Evolutionary conservation across 2,113 vertebrate species (phyloP).

Genomic region (Chlorodrepanis virens): DNA sequence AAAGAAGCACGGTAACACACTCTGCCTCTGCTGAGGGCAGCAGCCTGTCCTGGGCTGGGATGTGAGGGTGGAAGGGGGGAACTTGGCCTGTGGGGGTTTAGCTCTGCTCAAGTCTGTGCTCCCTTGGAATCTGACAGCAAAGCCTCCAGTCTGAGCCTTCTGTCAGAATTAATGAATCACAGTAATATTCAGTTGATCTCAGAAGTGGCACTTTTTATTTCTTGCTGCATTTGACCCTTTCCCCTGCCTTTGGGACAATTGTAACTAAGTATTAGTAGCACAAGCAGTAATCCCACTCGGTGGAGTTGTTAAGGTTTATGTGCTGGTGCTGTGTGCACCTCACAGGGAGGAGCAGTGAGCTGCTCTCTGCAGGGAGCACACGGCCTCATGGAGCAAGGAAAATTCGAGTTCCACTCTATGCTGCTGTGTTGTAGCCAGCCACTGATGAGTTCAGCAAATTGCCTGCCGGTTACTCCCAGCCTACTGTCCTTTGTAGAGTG

Average conservation of each 20-base stretch:
- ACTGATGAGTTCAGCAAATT: background rate
- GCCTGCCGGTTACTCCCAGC: background rate
- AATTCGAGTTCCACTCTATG: fast-evolving
- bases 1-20: conserved; percentile 94
- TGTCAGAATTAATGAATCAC: conserved; percentile 4
- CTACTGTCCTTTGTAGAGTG: background rate
- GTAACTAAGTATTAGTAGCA: background rate
- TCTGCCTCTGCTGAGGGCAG: background rate
- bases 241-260: background rate
- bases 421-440: background rate
- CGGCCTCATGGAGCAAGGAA: background rate
- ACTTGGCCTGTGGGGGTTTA: background rate
- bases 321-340: background rate
- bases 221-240: background rate
- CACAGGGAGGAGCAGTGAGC: background rate
- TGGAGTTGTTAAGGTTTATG: background rate
- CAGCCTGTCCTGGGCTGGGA: background rate
- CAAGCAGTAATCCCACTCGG: background rate
- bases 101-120: background rate
- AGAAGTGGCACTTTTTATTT: background rate
- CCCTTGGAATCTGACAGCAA: conserved; percentile 16
- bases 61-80: background rate
- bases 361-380: background rate
- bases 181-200: background rate
- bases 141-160: conserved; percentile 4